Conservation (phyloP, 2,113 vertebrate genomes). For the Austrofundulus limnaeus region DNA sequence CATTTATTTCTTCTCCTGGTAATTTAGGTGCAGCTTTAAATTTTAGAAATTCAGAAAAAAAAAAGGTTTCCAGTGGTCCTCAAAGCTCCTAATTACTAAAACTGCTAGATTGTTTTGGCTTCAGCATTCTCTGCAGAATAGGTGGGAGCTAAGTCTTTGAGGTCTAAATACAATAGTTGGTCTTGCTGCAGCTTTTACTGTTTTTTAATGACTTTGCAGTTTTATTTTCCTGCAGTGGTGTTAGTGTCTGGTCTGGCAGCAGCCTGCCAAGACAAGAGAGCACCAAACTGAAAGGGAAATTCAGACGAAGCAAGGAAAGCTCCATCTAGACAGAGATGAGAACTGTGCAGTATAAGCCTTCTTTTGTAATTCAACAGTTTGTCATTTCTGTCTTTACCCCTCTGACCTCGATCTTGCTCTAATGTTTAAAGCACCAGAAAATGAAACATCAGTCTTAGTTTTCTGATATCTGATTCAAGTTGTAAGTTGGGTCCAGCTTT, state of each 20-base stretch:
- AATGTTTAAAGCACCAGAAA: no score
- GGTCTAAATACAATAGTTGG: no score
- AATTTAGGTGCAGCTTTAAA: no score
- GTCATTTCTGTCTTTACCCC: neutral
- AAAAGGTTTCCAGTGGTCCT: no score
- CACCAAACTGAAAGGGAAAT: neutral
- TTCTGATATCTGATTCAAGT: no score
- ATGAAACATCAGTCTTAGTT: no score
- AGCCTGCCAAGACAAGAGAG: neutral
- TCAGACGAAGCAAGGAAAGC: neutral
- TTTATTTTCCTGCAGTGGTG: neutral
- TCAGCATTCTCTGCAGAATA: neutral
- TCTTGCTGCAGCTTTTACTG: neutral
- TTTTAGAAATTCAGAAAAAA: no score
- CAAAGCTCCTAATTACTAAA: no score
- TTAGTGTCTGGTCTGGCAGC: neutral
- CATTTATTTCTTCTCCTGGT: no score
- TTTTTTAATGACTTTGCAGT: neutral
- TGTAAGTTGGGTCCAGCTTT: no score
- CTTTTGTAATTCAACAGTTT: neutral
- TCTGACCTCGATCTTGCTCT: neutral
- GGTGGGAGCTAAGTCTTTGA: neutral
- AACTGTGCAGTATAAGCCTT: neutral
- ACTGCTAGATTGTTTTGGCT: no score
- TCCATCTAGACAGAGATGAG: neutral